Base-by-base conservation (phyloP, 53 echinoderm and acorn worm genomes). In the Zoroaster sp. region DNA sequence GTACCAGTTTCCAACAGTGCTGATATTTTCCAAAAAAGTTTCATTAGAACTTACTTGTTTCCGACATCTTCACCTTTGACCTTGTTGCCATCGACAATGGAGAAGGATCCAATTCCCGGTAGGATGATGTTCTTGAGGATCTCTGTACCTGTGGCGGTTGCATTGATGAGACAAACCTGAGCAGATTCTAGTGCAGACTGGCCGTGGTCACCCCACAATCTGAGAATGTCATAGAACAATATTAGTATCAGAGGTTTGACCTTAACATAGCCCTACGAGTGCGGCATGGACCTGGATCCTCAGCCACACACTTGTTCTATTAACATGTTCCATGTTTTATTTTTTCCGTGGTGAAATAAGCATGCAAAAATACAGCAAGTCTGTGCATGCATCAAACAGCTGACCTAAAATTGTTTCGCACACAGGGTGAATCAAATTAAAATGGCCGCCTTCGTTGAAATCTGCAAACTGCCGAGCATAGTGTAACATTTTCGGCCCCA, bases 151-250 rank as follows among this genome's bases (percentile, higher is more conserved):
- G 95, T 95, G 18, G 98, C 98, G 12, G 94, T 91, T 32, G 98
- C 98, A 89, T 97, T 97, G 51, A 95, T 86, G 66, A 97, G 93
- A 53, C 98, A 97, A 14, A 97, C 89, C 54, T 87, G 88, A 36
- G 98, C 94, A 21, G 89, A 92, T 67, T 97, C 98, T 32, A 97
- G 69, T 0, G 95, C 94, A 54, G 95, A 92, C 59, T 97, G 98
- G 13, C 97, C 98, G 89, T 97, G 98, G 77, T 97, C 98, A 6
- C 98, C 97, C 98, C 98, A 97, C 14, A 95, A 69, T 52, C 95
- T 97, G n/a, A 69, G 15, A 59, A n/a, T n/a, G n/a, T n/a, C n/a
- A n/a, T n/a, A n/a, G n/a, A n/a, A n/a, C n/a, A n/a, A n/a, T n/a
- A n/a, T n/a, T n/a, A n/a, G 21, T 6, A 20, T 18, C 20, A 52